Evolutionary conservation across 2,888 invertebrate species (phyloP).

Genomic region (Caenorhabditis sp.): DNA sequence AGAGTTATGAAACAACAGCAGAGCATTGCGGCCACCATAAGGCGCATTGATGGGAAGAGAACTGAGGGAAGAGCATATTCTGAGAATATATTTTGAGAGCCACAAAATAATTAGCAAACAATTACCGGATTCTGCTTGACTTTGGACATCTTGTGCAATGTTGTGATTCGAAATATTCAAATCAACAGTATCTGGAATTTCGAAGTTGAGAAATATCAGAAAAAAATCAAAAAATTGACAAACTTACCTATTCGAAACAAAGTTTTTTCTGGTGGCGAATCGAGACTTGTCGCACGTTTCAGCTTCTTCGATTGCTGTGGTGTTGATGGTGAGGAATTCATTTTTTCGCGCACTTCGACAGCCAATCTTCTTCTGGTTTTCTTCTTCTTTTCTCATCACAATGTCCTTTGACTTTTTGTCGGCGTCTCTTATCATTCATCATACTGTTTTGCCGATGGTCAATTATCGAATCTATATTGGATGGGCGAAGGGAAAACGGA

Average conservation of each 20-base stretch:
- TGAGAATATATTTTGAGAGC: too few relatives aligned
- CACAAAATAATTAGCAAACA: too few relatives aligned
- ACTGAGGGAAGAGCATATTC: constrained; percentile 48
- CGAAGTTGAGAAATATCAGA: background rate
- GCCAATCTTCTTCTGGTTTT: background rate
- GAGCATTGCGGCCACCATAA: constrained; percentile 64
- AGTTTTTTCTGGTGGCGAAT: constrained; percentile 57
- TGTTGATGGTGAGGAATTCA: constrained; percentile 6
- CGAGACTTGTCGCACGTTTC: constrained; percentile 42
- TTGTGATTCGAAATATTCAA: constrained; percentile 22
- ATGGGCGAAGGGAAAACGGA: background rate
- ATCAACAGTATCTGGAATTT: constrained; percentile 36
- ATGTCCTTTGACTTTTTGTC: background rate
- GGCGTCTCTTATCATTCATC: background rate
- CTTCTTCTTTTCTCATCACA: background rate
- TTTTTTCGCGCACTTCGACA: background rate
- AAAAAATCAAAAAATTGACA: background rate
- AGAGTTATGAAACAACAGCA: constrained; percentile 68
- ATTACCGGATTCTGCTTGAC: constrained; percentile 19
- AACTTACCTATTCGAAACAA: constrained; percentile 54
- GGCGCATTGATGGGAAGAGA: constrained; percentile 67
- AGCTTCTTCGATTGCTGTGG: constrained; percentile 32
- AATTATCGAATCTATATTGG: background rate
- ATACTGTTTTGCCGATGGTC: background rate
- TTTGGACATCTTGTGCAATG: constrained; percentile 13